Percentiles rank a stretch among this genome's conserved stretches.
Conservation (phyloP, 1,140 invertebrate genomes). For the Orius insidiosus region DNA sequence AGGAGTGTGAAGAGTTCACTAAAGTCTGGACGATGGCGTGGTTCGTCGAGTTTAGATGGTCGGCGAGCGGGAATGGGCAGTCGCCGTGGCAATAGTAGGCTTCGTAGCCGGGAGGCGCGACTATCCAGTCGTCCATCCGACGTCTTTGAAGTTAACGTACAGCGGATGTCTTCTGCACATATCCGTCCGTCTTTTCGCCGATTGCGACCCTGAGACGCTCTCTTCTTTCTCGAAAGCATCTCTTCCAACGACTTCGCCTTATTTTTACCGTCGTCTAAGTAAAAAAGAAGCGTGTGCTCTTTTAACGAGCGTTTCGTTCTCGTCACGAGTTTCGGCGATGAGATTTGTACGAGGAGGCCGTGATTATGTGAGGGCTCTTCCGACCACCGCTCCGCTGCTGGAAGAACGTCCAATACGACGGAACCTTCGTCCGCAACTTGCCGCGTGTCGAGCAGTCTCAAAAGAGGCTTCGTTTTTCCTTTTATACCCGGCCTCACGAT, state of each 20-base stretch:
- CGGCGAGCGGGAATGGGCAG: constrained; percentile 80
- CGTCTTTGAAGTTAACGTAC: constrained; percentile 91
- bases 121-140: constrained; percentile 98
- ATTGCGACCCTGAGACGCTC: constrained; percentile 23
- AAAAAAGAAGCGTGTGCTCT: constrained; percentile 61
- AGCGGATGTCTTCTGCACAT: constrained; percentile 69
- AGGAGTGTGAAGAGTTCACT: too few relatives aligned
- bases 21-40: constrained; percentile 96
- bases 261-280: constrained; percentile 63
- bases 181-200: constrained; percentile 26
- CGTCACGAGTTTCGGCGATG: constrained; percentile 25
- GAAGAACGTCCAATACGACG: constrained; percentile 64
- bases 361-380: constrained; percentile 50
- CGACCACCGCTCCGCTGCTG: constrained; percentile 72
- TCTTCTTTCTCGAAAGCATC: constrained; percentile 24
- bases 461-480: constrained; percentile 41
- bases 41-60: constrained; percentile 91
- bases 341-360: constrained; percentile 63
- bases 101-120: constrained; percentile 91
- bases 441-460: constrained; percentile 64
- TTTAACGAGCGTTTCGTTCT: constrained; percentile 41
- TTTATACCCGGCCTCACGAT: constrained; percentile 55
- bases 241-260: constrained; percentile 19
- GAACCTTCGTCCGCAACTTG: constrained; percentile 39
- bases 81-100: constrained; percentile 91